phyloP scores from a whole-genome alignment of 2,888 invertebrate species.

The Liodrosophila aerea region DNA sequence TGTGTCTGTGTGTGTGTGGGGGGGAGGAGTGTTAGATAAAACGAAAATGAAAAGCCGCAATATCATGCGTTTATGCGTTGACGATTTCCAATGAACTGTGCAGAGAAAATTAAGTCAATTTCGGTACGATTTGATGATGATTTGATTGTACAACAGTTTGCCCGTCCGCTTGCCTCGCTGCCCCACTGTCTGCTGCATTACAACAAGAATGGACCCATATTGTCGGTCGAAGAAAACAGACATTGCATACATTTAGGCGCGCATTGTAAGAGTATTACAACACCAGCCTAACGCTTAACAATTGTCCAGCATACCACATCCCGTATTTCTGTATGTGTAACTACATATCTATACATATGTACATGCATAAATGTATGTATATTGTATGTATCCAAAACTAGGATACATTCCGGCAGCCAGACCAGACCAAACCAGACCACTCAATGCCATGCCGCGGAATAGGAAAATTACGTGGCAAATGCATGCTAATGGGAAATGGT shows the following conservation, averaged over 20 bases:
- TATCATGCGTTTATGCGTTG: conserved; percentile 57
- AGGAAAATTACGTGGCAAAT: conserved; percentile 54
- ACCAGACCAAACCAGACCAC: not conserved
- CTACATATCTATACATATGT: not conserved
- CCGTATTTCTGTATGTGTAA: not conserved
- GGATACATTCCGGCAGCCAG: no score
- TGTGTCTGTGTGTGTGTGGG: conserved; percentile 10
- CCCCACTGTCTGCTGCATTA: conserved; percentile 9
- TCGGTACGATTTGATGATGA: conserved; percentile 72
- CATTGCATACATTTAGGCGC: conserved; percentile 20
- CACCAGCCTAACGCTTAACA: no score
- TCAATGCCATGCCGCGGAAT: conserved; percentile 9
- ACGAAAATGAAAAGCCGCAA: conserved; percentile 59
- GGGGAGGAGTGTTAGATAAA: conserved; percentile 57
- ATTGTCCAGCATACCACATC: not conserved
- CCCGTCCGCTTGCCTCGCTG: conserved; percentile 19
- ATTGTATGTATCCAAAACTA: no score
- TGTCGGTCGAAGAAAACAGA: conserved; percentile 24
- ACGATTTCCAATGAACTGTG: conserved; percentile 61
- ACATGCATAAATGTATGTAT: not conserved
- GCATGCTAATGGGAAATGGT: conserved; percentile 59
- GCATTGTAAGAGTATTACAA: no score
- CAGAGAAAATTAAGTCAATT: conserved; percentile 67
- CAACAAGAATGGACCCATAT: conserved; percentile 22
- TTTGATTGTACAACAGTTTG: conserved; percentile 55